Evolutionary conservation across 1,140 invertebrate species (phyloP).

Genomic region (Heliconius himera): DNA sequence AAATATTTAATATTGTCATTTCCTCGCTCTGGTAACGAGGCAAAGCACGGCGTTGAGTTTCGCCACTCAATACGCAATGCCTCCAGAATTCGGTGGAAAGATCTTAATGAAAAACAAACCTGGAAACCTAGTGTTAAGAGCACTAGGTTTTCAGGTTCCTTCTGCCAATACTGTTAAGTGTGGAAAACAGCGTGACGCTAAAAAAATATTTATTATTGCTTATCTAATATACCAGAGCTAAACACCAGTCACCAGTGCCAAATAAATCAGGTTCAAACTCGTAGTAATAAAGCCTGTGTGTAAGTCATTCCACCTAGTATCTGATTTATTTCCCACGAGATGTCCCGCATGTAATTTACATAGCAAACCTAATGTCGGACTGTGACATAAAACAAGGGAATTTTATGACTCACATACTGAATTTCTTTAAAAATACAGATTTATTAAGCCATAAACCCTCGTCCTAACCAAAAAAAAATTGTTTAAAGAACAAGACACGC

Average conservation of each 20-base stretch:
- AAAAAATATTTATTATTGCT: too few species aligned
- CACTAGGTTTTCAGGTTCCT: too few species aligned
- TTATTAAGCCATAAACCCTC: conserved; percentile 16
- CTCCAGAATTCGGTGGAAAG: too few species aligned
- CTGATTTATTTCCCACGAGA: conserved; percentile 59
- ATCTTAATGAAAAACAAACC: too few species aligned
- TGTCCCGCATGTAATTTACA: conserved; percentile 55
- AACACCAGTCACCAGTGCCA: background rate
- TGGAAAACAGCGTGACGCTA: too few species aligned
- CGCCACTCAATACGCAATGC: too few species aligned
- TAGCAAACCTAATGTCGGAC: conserved; percentile 57
- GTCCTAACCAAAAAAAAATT: background rate
- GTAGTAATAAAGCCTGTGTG: background rate
- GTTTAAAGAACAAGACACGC: too few species aligned
- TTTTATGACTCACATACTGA: conserved; percentile 49
- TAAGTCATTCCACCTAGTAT: conserved; percentile 33
- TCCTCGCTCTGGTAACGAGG: too few species aligned
- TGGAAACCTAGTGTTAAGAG: too few species aligned
- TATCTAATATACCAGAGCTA: background rate
- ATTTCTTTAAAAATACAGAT: conserved; percentile 41
- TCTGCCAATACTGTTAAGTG: too few species aligned
- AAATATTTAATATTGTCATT: too few species aligned
- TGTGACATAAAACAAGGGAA: conserved; percentile 52
- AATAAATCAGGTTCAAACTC: background rate
- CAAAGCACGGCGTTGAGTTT: too few species aligned